Conservation (phyloP, 2,888 invertebrate genomes). For the Nineta flava region DNA sequence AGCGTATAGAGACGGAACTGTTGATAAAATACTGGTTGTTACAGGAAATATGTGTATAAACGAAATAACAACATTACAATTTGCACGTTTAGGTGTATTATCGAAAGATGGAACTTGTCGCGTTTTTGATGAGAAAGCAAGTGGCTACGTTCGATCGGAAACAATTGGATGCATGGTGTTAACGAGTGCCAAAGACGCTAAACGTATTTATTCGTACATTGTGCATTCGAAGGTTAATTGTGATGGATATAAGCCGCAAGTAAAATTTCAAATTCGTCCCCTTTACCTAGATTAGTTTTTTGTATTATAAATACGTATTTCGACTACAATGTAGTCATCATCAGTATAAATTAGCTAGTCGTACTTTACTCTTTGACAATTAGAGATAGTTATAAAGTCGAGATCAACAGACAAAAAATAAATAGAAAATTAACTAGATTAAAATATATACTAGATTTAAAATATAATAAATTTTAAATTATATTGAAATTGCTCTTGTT, state of each 20-base stretch:
- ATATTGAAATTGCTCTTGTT: too few relatives aligned
- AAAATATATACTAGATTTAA: too few relatives aligned
- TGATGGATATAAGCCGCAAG: slow-evolving; percentile 25
- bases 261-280: too few relatives aligned
- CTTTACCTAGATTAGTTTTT: too few relatives aligned
- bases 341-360: too few relatives aligned
- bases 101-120: slow-evolving; percentile 35
- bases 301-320: too few relatives aligned
- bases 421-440: too few relatives aligned
- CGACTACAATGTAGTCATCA: too few relatives aligned
- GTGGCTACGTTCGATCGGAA: slow-evolving; percentile 76
- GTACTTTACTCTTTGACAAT: too few relatives aligned
- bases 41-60: slow-evolving; percentile 69
- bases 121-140: slow-evolving; percentile 40
- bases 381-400: too few relatives aligned
- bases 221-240: slow-evolving; percentile 23
- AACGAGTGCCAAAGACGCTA: slow-evolving; percentile 42
- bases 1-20: slow-evolving; percentile 60
- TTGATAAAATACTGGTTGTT: slow-evolving; percentile 75
- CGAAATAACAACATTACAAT: slow-evolving; percentile 73
- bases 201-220: slow-evolving; percentile 31
- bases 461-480: too few relatives aligned
- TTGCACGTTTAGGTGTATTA: slow-evolving; percentile 45
- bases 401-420: too few relatives aligned
- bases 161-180: slow-evolving; percentile 52